A percentile compares a stretch with the other conserved stretches of the same genome.
Evolutionary conservation across 2,888 invertebrate genomes (phyloP).

Genomic region (Tachina lurida): DNA sequence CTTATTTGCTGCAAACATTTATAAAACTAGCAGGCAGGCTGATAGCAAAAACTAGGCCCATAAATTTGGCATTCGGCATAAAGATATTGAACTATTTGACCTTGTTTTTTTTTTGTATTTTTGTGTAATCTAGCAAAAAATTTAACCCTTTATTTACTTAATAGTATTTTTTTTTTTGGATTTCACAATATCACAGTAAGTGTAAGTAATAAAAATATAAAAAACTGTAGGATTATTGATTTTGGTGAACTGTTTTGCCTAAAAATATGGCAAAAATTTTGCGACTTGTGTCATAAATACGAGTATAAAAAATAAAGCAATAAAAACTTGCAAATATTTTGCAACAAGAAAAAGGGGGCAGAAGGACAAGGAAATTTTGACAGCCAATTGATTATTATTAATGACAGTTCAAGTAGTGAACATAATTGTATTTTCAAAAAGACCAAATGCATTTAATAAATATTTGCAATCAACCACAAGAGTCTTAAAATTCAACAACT

Average conservation of each 20-base stretch:
- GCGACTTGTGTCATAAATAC: conserved; percentile 42
- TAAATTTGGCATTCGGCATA: conserved; percentile 54
- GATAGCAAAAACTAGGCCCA: conserved; percentile 37
- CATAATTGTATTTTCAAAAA: conserved; percentile 11
- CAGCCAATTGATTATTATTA: conserved; percentile 59
- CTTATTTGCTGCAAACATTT: conserved; percentile 10
- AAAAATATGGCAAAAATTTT: conserved; percentile 20
- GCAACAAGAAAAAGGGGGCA: conserved; percentile 34
- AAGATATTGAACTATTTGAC: conserved; percentile 58
- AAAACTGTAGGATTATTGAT: conserved; percentile 24
- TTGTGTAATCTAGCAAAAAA: conserved; percentile 43
- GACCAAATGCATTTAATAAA: conserved; percentile 60
- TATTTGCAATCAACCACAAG: not conserved
- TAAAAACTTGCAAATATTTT: conserved; percentile 25
- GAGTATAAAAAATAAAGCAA: conserved; percentile 7
- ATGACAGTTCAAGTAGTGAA: conserved; percentile 26
- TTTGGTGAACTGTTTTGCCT: not conserved
- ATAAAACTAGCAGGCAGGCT: conserved; percentile 9
- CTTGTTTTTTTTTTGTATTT: conserved; percentile 44
- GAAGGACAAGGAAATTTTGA: conserved; percentile 2
- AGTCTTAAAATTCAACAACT: not conserved
- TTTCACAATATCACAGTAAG: not conserved
- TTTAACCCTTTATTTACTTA: conserved; percentile 39
- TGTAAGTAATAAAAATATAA: conserved; percentile 1
- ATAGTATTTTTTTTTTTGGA: conserved; percentile 15